These are phyloP conservation scores for Dolomedes plantarius DNA, from an alignment of 2,888 invertebrate genomes.

Conservation along the genomic window DNA sequence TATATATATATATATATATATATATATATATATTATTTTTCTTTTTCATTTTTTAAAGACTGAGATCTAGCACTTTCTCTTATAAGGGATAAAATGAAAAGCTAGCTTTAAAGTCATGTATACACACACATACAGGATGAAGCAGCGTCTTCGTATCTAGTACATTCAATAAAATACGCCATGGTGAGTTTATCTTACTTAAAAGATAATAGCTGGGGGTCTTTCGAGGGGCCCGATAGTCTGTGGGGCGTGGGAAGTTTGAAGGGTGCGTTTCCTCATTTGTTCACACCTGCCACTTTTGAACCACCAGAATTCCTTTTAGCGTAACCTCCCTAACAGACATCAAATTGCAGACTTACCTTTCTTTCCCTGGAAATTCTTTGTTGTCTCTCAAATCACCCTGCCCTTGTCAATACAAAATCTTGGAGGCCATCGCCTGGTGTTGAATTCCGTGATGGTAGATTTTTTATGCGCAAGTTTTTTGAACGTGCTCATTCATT, in stretches of 20 bases:
- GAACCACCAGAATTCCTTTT: not conserved
- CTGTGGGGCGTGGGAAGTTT: conserved; percentile 43
- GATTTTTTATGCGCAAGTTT: no score
- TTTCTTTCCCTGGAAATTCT: not conserved
- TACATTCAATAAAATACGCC: not conserved
- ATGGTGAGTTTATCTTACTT: conserved; percentile 39
- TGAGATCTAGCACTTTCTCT: no score
- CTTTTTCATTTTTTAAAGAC: no score
- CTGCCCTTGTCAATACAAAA: not conserved
- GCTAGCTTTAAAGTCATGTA: no score
- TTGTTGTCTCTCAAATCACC: not conserved
- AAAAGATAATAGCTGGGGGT: conserved; percentile 28
- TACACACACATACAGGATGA: no score
- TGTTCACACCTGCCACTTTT: conserved; percentile 58
- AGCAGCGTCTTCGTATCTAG: not conserved
- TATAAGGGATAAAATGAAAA: no score
- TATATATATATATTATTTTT: no score
- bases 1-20: no score
- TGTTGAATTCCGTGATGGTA: not conserved
- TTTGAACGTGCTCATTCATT: no score
- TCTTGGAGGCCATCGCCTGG: not conserved
- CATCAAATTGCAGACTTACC: not conserved
- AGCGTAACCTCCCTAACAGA: no score
- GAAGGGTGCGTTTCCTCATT: conserved; percentile 41
- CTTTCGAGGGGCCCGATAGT: not conserved